A percentile compares a stretch with the other conserved stretches of the same genome.
Conservation (phyloP, 2,888 invertebrate species). For the Ametastegia equiseti region DNA sequence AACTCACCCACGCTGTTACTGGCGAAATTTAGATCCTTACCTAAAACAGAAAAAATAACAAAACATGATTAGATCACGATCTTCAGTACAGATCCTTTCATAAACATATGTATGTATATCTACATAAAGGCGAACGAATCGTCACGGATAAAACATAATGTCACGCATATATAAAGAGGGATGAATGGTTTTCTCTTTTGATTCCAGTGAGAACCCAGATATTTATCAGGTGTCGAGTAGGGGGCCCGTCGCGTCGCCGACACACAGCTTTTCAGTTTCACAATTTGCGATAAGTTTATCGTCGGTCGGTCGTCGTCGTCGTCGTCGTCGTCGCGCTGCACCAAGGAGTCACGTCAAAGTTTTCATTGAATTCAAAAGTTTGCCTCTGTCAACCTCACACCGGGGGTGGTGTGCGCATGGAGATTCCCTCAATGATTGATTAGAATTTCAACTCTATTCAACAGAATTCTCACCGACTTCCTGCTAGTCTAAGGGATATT, state of each 20-base stretch:
- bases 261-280: slow-evolving; percentile 15
- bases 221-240: slow-evolving; percentile 29
- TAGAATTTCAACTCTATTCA: slow-evolving; percentile 44
- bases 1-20: slow-evolving; percentile 75
- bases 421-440: slow-evolving; percentile 44
- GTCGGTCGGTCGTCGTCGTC: too few relatives aligned
- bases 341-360: slow-evolving; percentile 5
- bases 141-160: neutral
- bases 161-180: neutral
- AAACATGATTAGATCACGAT: slow-evolving; percentile 1
- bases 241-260: neutral
- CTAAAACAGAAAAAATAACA: slow-evolving; percentile 66
- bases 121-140: neutral
- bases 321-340: too few relatives aligned
- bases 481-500: neutral
- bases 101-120: neutral
- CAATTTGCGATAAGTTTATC: slow-evolving; percentile 31
- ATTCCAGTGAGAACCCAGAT: slow-evolving; percentile 17
- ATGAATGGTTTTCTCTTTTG: neutral
- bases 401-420: neutral
- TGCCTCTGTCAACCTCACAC: slow-evolving; percentile 33
- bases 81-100: neutral
- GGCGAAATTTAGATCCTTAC: slow-evolving; percentile 75
- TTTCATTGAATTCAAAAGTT: slow-evolving; percentile 39
- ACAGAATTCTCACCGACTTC: slow-evolving; percentile 17